Evolutionary conservation across 2,888 invertebrate genomes (phyloP).

Genomic region (Heteromyza rotundicornis): DNA sequence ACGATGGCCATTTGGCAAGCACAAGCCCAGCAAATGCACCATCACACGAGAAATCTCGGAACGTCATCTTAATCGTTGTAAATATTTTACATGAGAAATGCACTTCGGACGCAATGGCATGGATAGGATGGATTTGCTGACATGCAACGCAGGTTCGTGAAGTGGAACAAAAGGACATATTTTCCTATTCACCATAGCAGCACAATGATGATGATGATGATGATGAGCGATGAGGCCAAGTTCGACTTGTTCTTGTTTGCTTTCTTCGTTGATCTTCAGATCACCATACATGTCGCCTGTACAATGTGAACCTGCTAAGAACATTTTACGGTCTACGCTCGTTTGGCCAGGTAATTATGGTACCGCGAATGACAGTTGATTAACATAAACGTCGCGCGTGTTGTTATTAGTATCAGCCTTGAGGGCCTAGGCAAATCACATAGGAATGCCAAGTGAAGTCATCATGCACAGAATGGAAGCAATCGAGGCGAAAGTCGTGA

Average conservation of each 20-base stretch:
- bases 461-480: too few species aligned
- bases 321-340: not conserved
- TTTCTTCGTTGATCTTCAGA: not conserved
- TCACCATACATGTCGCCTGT: too few species aligned
- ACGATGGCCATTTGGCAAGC: too few species aligned
- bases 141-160: not conserved
- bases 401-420: constrained; percentile 10
- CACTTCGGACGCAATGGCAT: too few species aligned
- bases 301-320: too few species aligned
- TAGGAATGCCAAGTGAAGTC: too few species aligned
- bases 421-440: too few species aligned
- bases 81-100: too few species aligned
- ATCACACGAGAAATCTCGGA: too few species aligned
- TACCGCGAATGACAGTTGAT: constrained; percentile 2
- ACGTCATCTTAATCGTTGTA: too few species aligned
- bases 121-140: not conserved
- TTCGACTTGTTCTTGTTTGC: not conserved
- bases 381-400: constrained; percentile 13
- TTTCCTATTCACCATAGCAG: not conserved
- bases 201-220: not conserved
- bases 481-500: too few species aligned
- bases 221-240: not conserved
- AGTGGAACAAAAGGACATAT: constrained; percentile 2
- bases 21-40: too few species aligned
- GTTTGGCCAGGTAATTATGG: not conserved